Evolutionary conservation across 2,113 vertebrate species (phyloP).

Genomic region (Ellobius talpinus): DNA sequence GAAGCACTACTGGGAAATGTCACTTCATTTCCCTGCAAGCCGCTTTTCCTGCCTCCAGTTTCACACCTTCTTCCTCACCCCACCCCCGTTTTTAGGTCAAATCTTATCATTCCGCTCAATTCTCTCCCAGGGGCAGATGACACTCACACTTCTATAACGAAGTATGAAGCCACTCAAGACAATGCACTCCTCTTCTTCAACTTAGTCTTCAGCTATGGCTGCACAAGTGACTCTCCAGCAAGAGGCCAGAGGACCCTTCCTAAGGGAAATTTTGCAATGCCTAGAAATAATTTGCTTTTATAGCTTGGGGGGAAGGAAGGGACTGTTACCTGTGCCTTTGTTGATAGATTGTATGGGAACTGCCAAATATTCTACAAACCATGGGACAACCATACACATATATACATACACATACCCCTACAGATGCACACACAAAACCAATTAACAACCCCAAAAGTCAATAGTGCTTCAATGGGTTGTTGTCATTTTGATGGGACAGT

Average conservation of each 20-base stretch:
- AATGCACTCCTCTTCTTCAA: neutral
- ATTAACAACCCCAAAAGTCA: neutral
- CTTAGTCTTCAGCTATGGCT: neutral
- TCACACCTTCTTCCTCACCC: neutral
- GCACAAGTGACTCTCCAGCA: neutral
- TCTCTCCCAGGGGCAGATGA: neutral
- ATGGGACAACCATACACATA: no score
- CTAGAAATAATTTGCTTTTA: neutral
- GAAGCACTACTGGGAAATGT: neutral
- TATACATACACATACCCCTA: neutral
- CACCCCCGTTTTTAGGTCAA: neutral
- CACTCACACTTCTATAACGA: neutral
- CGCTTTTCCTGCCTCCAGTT: neutral
- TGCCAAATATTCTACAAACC: neutral
- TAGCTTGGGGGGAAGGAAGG: neutral
- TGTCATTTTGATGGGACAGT: neutral
- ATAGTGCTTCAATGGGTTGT: neutral
- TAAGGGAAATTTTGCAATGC: neutral
- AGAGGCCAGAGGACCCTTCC: neutral
- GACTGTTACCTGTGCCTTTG: neutral
- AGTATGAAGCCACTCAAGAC: neutral
- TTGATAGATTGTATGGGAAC: neutral
- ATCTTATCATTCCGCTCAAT: neutral
- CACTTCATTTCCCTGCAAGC: neutral
- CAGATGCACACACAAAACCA: no score